Evolutionary conservation across 1,140 invertebrate genomes (phyloP), one percentile per base, ranked within the genome.

Genomic region (Psix sp.): DNA sequence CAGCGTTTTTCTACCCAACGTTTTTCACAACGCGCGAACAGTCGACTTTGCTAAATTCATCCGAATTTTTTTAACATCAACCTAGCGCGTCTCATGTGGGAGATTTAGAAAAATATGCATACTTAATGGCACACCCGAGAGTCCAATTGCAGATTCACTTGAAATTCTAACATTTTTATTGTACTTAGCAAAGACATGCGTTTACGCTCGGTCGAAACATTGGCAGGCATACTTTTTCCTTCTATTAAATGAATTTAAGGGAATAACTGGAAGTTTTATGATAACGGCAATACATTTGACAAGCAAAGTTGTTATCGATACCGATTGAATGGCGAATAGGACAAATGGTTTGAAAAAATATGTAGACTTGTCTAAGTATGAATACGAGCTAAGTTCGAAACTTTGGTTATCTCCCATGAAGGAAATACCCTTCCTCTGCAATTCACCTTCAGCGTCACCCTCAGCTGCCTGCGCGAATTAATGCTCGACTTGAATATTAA

Each of bases 401-500:
- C 17, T 73, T 66, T 24, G 60, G 39, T 60, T 73, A 73, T 73
- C 70, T 65, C 24, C 54, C 54, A 45, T 63, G 59, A 57, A 51
- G 59, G 15, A 40, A 57, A 66, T 66, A 73, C 62, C 71, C 49
- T 67, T 74, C 62, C 63, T 65, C 21, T 54, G 39, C 59, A 70
- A 75, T 70, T 65, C 60, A 63, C 72, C 40, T 74, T 68, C 52
- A 7, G 48, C 65, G 60, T 70, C 66, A 68, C 54, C 54, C 66
- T 70, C 66, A 66, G 66, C 48, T 24, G 42, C 66, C 66, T 48
- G 59, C 18, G 45, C 65, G 60, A 65, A 70, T 75, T 68, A 75
- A 75, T 75, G 59, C 72, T 65, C 39, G 59, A 75, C 63, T 70
- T 59, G 66, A 75, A 70, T 75, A 75, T 75, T 70, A 60, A 70